Evolutionary conservation across 2,113 vertebrate genomes (phyloP).

Genomic region (Prunella fulvescens): DNA sequence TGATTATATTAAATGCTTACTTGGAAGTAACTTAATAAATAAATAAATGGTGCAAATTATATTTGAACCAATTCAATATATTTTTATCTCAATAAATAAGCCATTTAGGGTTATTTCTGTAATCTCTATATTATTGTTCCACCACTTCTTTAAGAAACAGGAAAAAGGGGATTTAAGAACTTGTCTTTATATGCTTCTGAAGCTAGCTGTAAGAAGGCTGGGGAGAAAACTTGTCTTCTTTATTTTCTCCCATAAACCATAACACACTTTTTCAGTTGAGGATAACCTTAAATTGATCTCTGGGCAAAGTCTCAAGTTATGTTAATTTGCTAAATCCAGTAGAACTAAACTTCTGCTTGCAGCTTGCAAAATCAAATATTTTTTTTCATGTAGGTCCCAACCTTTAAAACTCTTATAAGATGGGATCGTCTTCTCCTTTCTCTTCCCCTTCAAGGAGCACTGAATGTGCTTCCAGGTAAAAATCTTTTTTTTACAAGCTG

Average conservation of each 20-base stretch:
- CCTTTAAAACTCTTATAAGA: neutral
- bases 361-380: neutral
- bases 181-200: neutral
- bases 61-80: neutral
- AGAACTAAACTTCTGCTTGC: neutral
- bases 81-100: neutral
- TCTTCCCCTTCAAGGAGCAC: neutral
- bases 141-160: neutral
- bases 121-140: neutral
- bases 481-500: neutral
- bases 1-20: neutral
- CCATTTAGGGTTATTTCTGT: neutral
- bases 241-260: neutral
- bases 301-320: neutral
- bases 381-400: neutral
- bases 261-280: neutral
- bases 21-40: neutral
- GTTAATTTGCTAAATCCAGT: neutral
- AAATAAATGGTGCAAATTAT: neutral
- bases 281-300: neutral
- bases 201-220: neutral
- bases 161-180: neutral
- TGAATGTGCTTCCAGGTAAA: neutral
- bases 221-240: neutral
- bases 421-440: neutral